These are phyloP conservation scores for Hydriomena furcata DNA, from an alignment of 2,888 invertebrate genomes.

Conservation along the genomic window DNA sequence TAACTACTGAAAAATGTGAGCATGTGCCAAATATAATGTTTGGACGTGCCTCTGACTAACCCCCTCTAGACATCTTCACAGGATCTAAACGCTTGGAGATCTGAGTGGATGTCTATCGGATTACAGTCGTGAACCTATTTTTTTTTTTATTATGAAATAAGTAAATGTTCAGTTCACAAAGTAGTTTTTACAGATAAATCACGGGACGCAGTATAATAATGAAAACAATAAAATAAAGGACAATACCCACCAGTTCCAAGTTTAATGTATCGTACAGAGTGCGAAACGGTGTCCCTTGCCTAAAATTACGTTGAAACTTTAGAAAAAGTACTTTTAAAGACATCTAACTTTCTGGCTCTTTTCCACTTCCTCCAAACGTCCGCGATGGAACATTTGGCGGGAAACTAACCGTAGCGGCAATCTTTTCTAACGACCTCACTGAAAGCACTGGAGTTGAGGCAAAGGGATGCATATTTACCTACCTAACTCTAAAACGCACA, in stretches of 20 bases:
- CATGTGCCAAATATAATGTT: too few species aligned
- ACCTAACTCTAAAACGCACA: not conserved
- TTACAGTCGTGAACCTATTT: too few species aligned
- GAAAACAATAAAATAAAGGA: slow-evolving; percentile 8
- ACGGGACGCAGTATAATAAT: too few species aligned
- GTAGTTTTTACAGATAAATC: too few species aligned
- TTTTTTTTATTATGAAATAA: too few species aligned
- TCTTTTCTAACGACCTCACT: slow-evolving; percentile 14
- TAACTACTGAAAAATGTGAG: too few species aligned
- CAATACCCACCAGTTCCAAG: slow-evolving; percentile 30
- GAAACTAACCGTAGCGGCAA: slow-evolving; percentile 40
- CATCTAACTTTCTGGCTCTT: slow-evolving; percentile 38
- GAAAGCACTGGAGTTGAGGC: slow-evolving; percentile 2
- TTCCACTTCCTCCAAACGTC: slow-evolving; percentile 31
- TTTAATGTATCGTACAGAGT: slow-evolving; percentile 42
- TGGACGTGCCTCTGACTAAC: too few species aligned
- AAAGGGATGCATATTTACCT: not conserved
- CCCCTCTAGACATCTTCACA: too few species aligned
- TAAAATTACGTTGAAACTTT: slow-evolving; percentile 43
- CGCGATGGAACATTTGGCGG: slow-evolving; percentile 35
- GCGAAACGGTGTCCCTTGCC: slow-evolving; percentile 48
- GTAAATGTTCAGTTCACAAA: too few species aligned
- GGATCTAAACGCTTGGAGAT: too few species aligned
- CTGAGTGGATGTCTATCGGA: too few species aligned
- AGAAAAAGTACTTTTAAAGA: slow-evolving; percentile 36